These are phyloP conservation scores for Halocynthia aurantium DNA, from an alignment of 23 tunicate genomes.

Conservation along the genomic window DNA sequence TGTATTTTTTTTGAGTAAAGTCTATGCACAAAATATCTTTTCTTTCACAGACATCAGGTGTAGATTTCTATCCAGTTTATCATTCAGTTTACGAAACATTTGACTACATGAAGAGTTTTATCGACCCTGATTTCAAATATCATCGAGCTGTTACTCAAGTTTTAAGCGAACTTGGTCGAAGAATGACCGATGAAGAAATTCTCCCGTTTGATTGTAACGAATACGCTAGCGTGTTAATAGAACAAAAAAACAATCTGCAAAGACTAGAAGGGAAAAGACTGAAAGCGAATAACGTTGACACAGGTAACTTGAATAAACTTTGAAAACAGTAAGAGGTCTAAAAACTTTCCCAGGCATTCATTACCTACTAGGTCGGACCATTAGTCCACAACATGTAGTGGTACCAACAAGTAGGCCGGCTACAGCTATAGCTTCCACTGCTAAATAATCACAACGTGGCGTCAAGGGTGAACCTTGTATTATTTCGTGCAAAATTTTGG, in stretches of 20 bases:
- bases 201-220: constrained; percentile 43
- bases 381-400: no score
- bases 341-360: no score
- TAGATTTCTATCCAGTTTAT: constrained; percentile 53
- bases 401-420: no score
- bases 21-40: background rate
- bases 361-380: no score
- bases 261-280: constrained; percentile 22
- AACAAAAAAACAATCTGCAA: constrained; percentile 12
- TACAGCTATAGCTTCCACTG: no score
- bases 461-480: no score
- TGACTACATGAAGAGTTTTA: constrained; percentile 25
- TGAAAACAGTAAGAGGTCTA: no score
- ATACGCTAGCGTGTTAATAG: constrained; percentile 23
- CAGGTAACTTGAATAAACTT: constrained; percentile 24
- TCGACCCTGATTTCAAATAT: constrained; percentile 47
- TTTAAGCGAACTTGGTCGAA: constrained; percentile 44
- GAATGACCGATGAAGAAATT: constrained; percentile 40
- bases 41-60: constrained; percentile 29
- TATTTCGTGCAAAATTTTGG: no score
- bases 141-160: constrained; percentile 56
- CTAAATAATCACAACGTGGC: no score
- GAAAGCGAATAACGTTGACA: constrained; percentile 32
- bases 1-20: no score
- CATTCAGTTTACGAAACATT: constrained; percentile 82